Evolutionary conservation across 2,113 vertebrate genomes (phyloP).

Genomic region (Mixornis gularis): DNA sequence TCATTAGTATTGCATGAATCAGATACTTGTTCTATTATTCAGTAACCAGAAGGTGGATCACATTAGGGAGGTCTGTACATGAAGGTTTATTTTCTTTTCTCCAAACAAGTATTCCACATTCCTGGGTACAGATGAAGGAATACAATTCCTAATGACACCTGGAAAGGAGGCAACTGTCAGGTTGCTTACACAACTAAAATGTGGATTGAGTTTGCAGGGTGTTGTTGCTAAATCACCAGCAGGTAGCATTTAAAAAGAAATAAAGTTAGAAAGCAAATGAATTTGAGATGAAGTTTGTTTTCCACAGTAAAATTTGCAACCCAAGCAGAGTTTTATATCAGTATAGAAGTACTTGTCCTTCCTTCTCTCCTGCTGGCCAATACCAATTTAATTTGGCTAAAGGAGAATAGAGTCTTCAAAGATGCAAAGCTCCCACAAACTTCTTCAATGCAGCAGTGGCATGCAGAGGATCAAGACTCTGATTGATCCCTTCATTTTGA

Average conservation of each 20-base stretch:
- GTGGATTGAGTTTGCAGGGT: not conserved
- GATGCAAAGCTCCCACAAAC: not conserved
- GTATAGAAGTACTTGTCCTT: not conserved
- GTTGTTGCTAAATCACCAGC: not conserved
- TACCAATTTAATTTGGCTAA: not conserved
- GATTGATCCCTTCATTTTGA: not conserved
- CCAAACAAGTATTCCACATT: not conserved
- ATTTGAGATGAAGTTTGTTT: not conserved
- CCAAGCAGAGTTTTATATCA: not conserved
- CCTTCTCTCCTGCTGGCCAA: not conserved
- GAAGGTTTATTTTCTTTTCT: not conserved
- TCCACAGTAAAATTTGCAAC: not conserved
- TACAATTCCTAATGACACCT: not conserved
- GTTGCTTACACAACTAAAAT: not conserved
- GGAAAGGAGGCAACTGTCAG: not conserved
- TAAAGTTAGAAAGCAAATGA: not conserved
- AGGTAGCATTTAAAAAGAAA: not conserved
- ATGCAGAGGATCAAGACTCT: not conserved
- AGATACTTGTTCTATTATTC: constrained; percentile 18
- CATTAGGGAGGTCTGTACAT: not conserved
- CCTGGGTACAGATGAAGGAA: not conserved
- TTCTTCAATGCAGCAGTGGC: not conserved
- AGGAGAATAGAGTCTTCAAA: not conserved
- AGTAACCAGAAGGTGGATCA: constrained; percentile 10
- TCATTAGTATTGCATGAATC: not conserved